Percentiles rank a stretch among this genome's conserved stretches.
These are phyloP conservation scores for Octomys mimax DNA, from an alignment of 2,797 vertebrate genomes.

Conservation along the genomic window DNA sequence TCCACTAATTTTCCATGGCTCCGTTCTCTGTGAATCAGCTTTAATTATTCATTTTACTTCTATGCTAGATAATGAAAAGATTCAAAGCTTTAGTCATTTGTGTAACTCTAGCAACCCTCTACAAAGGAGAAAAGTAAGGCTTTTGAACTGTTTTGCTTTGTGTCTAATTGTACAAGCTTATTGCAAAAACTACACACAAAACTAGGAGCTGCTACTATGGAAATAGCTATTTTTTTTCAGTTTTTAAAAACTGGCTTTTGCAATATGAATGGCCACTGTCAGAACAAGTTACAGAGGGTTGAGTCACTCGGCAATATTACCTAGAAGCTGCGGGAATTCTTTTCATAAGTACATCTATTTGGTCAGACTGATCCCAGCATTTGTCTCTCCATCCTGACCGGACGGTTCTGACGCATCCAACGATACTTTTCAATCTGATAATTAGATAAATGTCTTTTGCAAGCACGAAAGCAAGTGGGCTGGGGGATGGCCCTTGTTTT, in stretches of 20 bases:
- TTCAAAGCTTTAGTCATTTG: constrained; percentile 14
- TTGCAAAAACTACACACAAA: neutral
- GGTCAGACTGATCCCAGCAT: constrained; percentile 28
- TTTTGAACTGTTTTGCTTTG: constrained; percentile 43
- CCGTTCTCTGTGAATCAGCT: constrained; percentile 16
- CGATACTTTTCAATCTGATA: constrained; percentile 33
- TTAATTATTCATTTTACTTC: constrained; percentile 60
- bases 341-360: neutral
- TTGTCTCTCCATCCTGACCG: constrained; percentile 36
- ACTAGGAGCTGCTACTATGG: neutral
- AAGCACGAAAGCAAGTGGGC: constrained; percentile 38
- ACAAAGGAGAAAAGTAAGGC: constrained; percentile 17
- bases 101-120: neutral
- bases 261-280: neutral
- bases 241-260: neutral
- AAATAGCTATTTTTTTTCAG: constrained; percentile 13
- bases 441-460: constrained; percentile 54
- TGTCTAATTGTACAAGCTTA: neutral
- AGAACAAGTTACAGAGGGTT: constrained; percentile 8
- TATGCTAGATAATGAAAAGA: constrained; percentile 43
- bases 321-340: neutral
- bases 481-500: neutral
- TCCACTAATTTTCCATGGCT: constrained; percentile 45
- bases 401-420: neutral
- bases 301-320: neutral